These are phyloP conservation scores for Chitala chitala DNA, from an alignment of 2,113 vertebrate genomes.

Conservation along the genomic window DNA sequence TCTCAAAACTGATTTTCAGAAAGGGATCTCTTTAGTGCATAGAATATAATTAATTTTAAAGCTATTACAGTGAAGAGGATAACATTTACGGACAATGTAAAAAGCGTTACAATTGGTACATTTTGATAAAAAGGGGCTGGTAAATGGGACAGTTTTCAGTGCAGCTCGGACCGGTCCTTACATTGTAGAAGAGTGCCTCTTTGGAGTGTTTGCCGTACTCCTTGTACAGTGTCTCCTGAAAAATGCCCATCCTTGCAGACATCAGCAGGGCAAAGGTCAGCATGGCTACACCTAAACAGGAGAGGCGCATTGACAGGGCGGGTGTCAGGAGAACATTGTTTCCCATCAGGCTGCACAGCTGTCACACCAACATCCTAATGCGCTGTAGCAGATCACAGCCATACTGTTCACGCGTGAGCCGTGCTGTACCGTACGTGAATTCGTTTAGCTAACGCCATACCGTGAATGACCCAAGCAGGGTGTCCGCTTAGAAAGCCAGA, in stretches of 20 bases:
- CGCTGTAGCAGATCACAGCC: not conserved
- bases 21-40: not conserved
- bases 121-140: too few species aligned
- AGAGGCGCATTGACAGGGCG: not conserved
- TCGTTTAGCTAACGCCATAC: too few species aligned
- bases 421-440: too few species aligned
- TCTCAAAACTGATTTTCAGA: too few species aligned
- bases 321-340: not conserved
- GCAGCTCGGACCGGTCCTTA: slow-evolving; percentile 55
- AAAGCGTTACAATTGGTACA: too few species aligned
- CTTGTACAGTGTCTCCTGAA: slow-evolving; percentile 89
- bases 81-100: too few species aligned
- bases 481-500: not conserved
- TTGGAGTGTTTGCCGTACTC: slow-evolving; percentile 91
- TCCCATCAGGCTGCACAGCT: not conserved
- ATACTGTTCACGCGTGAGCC: too few species aligned
- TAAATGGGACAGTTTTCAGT: not conserved
- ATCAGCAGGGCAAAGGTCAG: slow-evolving; percentile 90
- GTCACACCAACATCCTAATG: not conserved
- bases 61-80: too few species aligned
- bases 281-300: slow-evolving; percentile 74
- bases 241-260: slow-evolving; percentile 97
- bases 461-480: not conserved
- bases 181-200: slow-evolving; percentile 93
- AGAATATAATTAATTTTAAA: not conserved